These are phyloP conservation scores for Dallia pectoralis DNA, from an alignment of 2,797 vertebrate species.

Conservation along the genomic window DNA sequence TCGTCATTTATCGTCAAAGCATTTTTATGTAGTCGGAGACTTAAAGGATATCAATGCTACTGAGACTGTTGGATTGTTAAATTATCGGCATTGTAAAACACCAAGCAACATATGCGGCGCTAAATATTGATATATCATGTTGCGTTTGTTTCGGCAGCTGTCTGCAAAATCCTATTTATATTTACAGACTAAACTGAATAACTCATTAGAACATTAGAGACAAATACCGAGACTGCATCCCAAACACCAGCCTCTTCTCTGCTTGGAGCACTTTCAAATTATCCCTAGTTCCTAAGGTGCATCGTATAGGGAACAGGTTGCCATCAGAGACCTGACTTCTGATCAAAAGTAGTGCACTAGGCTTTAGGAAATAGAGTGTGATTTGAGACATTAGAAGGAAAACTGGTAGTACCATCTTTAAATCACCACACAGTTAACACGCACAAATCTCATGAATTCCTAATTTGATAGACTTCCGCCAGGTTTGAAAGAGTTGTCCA, in stretches of 20 bases:
- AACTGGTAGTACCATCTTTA: constrained; percentile 76
- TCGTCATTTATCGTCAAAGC: not conserved
- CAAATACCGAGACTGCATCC: constrained; percentile 23
- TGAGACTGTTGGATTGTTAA: constrained; percentile 51
- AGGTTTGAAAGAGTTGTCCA: constrained; percentile 97
- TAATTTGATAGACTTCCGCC: constrained; percentile 94
- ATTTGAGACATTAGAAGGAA: constrained; percentile 51
- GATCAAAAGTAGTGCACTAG: too few species aligned
- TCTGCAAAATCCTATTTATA: constrained; percentile 62
- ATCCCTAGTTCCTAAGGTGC: not conserved
- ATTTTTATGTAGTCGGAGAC: constrained; percentile 19
- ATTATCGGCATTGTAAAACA: constrained; percentile 71
- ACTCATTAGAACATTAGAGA: constrained; percentile 46
- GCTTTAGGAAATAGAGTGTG: too few species aligned
- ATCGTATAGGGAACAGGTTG: not conserved
- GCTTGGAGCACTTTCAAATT: not conserved
- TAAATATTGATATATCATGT: constrained; percentile 70
- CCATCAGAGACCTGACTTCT: not conserved
- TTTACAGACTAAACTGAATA: constrained; percentile 36
- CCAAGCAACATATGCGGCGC: constrained; percentile 63
- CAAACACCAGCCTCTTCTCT: not conserved
- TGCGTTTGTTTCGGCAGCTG: constrained; percentile 65
- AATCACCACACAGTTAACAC: constrained; percentile 77
- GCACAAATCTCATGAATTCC: constrained; percentile 90
- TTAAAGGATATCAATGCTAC: constrained; percentile 35